phyloP scores from a whole-genome alignment of 2,888 invertebrate genomes.

The Thymelicus acteon region DNA sequence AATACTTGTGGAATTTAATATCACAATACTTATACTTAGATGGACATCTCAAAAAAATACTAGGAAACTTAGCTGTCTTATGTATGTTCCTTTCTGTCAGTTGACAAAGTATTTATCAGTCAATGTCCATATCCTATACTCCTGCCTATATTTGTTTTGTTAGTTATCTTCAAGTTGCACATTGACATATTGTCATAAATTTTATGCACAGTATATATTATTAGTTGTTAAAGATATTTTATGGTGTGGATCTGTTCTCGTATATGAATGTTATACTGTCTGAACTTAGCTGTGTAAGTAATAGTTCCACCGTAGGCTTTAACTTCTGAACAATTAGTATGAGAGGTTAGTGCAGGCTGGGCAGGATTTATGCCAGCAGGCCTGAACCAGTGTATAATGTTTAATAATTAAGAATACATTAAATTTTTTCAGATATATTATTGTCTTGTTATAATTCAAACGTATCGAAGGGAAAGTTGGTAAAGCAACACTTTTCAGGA shows the following conservation, averaged over 20 bases:
- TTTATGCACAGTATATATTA: constrained; percentile 38
- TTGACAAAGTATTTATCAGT: constrained; percentile 25
- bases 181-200: constrained; percentile 42
- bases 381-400: constrained; percentile 81
- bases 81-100: constrained; percentile 23
- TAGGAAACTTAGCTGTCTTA: not conserved
- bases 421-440: constrained; percentile 85
- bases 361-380: constrained; percentile 69
- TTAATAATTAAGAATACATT: constrained; percentile 82
- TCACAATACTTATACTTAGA: not conserved
- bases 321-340: constrained; percentile 71
- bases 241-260: constrained; percentile 26
- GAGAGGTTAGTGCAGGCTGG: constrained; percentile 62
- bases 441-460: constrained; percentile 85
- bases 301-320: constrained; percentile 48
- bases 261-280: constrained; percentile 53
- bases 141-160: constrained; percentile 38
- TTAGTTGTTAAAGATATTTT: constrained; percentile 34
- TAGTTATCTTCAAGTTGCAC: constrained; percentile 42
- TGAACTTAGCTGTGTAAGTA: constrained; percentile 66
- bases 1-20: too few species aligned
- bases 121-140: constrained; percentile 22
- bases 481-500: constrained; percentile 67
- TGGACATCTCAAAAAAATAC: not conserved
- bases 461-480: constrained; percentile 78